phyloP scores from a whole-genome alignment of 1,140 invertebrate species.

The Choristoneura fumiferana region DNA sequence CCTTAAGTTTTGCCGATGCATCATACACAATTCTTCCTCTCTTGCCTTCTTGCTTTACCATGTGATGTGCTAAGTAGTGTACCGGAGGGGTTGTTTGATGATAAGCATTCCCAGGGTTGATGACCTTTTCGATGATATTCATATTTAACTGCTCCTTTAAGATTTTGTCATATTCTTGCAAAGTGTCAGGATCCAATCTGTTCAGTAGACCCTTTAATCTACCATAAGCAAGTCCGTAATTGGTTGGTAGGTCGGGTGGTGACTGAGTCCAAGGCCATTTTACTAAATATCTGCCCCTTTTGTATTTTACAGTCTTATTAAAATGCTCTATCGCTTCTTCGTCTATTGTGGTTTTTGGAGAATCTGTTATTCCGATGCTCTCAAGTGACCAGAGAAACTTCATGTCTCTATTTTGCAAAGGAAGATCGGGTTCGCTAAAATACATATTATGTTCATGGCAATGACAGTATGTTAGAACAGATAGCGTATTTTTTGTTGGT shows the following conservation, averaged over 20 bases:
- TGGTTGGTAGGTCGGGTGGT: conserved; percentile 16
- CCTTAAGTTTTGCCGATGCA: conserved; percentile 11
- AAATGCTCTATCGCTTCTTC: conserved; percentile 23
- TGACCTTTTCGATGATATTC: conserved; percentile 13
- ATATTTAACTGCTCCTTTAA: conserved; percentile 9
- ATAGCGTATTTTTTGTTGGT: not conserved
- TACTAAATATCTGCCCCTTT: conserved; percentile 9
- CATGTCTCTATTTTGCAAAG: conserved; percentile 10
- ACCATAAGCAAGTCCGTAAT: conserved; percentile 19
- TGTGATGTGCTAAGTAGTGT: conserved; percentile 23
- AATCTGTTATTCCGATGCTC: conserved; percentile 20
- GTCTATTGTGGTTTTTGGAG: conserved; percentile 16
- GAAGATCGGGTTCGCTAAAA: conserved; percentile 11
- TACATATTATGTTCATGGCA: not conserved
- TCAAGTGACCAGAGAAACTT: not conserved
- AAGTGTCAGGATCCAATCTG: not conserved
- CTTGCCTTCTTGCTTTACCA: not conserved
- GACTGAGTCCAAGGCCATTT: conserved; percentile 22
- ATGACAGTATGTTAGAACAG: conserved; percentile 9
- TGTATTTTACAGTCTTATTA: conserved; percentile 12
- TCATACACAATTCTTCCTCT: conserved; percentile 17
- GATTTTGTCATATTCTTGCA: conserved; percentile 9
- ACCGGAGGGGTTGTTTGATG: not conserved
- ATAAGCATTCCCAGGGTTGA: not conserved
- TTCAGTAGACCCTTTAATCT: conserved; percentile 7